These are phyloP conservation scores for Molorchus minor DNA, from an alignment of 2,888 invertebrate genomes.

Conservation along the genomic window DNA sequence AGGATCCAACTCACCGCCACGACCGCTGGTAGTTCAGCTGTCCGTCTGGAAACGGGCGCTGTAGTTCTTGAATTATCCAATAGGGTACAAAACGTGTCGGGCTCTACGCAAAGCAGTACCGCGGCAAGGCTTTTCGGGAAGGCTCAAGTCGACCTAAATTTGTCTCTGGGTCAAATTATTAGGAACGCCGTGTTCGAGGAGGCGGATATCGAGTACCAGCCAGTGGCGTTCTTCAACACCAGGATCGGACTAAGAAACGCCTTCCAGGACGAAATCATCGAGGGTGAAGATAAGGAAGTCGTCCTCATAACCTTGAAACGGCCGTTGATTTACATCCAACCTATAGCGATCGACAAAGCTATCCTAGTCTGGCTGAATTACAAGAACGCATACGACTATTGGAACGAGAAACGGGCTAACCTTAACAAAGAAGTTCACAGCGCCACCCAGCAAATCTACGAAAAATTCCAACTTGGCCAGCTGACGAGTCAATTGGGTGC, in stretches of 20 bases:
- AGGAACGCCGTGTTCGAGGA: slow-evolving; percentile 96
- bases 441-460: slow-evolving; percentile 74
- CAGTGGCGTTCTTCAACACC: slow-evolving; percentile 98
- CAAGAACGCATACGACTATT: slow-evolving; percentile 99
- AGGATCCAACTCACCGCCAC: slow-evolving; percentile 97
- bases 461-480: slow-evolving; percentile 82
- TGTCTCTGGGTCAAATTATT: slow-evolving; percentile 93
- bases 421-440: slow-evolving; percentile 87
- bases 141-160: slow-evolving; percentile 91
- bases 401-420: slow-evolving; percentile 95
- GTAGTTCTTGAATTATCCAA: slow-evolving; percentile 94
- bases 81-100: slow-evolving; percentile 86
- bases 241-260: slow-evolving; percentile 73
- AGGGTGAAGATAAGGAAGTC: slow-evolving; percentile 82
- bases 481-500: slow-evolving; percentile 78
- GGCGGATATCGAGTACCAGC: slow-evolving; percentile 96
- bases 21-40: slow-evolving; percentile 96
- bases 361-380: slow-evolving; percentile 99
- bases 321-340: slow-evolving; percentile 95
- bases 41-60: slow-evolving; percentile 93
- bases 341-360: slow-evolving; percentile 97
- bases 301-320: slow-evolving; percentile 91
- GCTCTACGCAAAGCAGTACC: slow-evolving; percentile 67
- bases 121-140: slow-evolving; percentile 78
- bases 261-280: slow-evolving; percentile 86